Evolutionary conservation across 2,888 invertebrate genomes (phyloP), one percentile per base, ranked within the genome.

Genomic region (Hypomecis atomaria): DNA sequence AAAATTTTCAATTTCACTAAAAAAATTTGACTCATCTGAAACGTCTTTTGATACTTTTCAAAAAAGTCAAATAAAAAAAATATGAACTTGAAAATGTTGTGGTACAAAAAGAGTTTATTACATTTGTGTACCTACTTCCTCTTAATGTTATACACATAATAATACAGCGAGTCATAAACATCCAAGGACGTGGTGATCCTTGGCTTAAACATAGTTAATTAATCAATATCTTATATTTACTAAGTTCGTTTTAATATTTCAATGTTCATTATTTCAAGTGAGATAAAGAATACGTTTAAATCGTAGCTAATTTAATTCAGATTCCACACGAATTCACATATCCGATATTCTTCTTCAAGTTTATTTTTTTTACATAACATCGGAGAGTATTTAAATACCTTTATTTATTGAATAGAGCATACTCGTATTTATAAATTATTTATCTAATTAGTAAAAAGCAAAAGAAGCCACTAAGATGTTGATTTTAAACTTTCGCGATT

Each of bases 1-100:
- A 61, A 56, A 0, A 44, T 56, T 63, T 48, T 62, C 52, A 56
- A 62, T 6, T 45, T 57, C 62, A 62, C 45, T 23, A 57, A 62
- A 62, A 62, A 62, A 54, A 58, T 58, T 33, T 49, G 42, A 58
- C 52, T 47, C 11, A 11, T 45, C 47, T 45, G 37, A 47, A 56
- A 56, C n/a, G 56, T 50, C 34, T 33, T 4, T 9, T 0, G 6
- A 36, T n/a, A 43, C 43, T 58, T 49, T 49, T 36, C 40, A 43
- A 40, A 43, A 23, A 42, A 58, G 49, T 48, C 59, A 47, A 52
- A 62, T 40, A 40, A 59, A 63, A 63, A 63, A 62, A 58, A 45
- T 47, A 33, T 58, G 53, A 58, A 48, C 33, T 48, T 63, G 48
- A 58, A 58, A 56, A 63, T 2, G n/a, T 58, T 63, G 58, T 54